A percentile compares a stretch with the other conserved stretches of the same genome.
Conservation (phyloP, 2,113 vertebrate species). For the Antennarius striatus region DNA sequence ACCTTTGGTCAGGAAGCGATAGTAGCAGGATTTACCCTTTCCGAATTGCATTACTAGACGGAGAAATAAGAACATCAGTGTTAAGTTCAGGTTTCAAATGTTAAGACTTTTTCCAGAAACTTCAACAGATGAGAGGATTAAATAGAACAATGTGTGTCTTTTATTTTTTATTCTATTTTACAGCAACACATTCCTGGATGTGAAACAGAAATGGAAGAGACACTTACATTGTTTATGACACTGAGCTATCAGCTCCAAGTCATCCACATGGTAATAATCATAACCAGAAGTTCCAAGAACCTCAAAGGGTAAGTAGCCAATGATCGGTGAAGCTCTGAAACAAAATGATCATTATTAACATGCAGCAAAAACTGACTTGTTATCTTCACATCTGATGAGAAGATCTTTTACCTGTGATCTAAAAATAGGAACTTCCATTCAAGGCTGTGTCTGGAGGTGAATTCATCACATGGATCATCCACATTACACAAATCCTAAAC, state of each 20-base stretch:
- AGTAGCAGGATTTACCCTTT: constrained; percentile 91
- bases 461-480: constrained; percentile 83
- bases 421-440: constrained; percentile 88
- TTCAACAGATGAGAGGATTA: too few species aligned
- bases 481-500: constrained; percentile 83
- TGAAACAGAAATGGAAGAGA: neutral
- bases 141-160: too few species aligned
- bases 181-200: neutral
- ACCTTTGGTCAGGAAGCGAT: constrained; percentile 89
- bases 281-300: constrained; percentile 89
- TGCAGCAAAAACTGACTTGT: neutral
- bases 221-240: constrained; percentile 89
- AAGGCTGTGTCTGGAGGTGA: constrained; percentile 84
- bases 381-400: neutral
- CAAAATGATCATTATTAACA: constrained; percentile 42
- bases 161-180: too few species aligned
- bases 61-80: constrained; percentile 13
- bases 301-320: constrained; percentile 90
- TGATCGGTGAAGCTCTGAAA: constrained; percentile 86
- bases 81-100: neutral
- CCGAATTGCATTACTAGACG: constrained; percentile 87
- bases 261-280: constrained; percentile 90
- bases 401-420: constrained; percentile 82
- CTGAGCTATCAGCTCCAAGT: constrained; percentile 88
- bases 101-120: neutral